Base-by-base conservation (phyloP, 1,140 invertebrate genomes). In the Panulirus ornatus region DNA sequence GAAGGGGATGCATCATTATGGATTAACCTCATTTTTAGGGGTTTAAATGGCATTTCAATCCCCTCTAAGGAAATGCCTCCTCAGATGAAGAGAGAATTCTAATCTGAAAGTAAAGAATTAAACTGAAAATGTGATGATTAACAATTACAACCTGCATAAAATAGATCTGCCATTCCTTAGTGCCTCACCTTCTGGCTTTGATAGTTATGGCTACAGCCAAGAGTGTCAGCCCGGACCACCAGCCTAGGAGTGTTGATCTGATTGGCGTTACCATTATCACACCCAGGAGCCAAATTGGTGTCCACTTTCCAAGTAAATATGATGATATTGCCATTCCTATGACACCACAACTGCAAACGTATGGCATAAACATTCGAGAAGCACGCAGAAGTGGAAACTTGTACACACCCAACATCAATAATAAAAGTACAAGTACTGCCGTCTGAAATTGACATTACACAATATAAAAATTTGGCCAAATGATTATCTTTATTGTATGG, bases 231-330 rank as follows among this genome's bases (percentile, higher is more conserved):
- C 63, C 42, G 27, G 34, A 66, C 87, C 87, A 89, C 87, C 79
- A 89, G 6, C 27, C 44, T 40, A 89, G 44, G 8, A 89, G 78
- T 44, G 51, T 27, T 38, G 75, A 36, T 40, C 87, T 84, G 30
- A 22, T 22, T 22, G 27, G 63, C n/a, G 78, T 47, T 2, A 14
- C 2, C 3, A 34, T 82, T 9, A 89, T n/a, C 19, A 82, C 36
- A 38, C 84, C 87, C 70, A 73, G 30, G 16, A 89, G 87, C 87
- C 87, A 89, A 19, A 83, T 27, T 1, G 87, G 87, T 19, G 71
- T 30, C 87, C 87, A 89, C 79, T 89, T 38, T 66, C 79, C 51
- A 30, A 89, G 27, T 40, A 89, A 38, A 42, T 83, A 75, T 51
- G 87, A 89, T 8, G 87, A 42, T 22, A 44, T 14, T 36, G 44